Evolutionary conservation across 2,888 invertebrate species (phyloP).

Genomic region (Smittia aterrima): DNA sequence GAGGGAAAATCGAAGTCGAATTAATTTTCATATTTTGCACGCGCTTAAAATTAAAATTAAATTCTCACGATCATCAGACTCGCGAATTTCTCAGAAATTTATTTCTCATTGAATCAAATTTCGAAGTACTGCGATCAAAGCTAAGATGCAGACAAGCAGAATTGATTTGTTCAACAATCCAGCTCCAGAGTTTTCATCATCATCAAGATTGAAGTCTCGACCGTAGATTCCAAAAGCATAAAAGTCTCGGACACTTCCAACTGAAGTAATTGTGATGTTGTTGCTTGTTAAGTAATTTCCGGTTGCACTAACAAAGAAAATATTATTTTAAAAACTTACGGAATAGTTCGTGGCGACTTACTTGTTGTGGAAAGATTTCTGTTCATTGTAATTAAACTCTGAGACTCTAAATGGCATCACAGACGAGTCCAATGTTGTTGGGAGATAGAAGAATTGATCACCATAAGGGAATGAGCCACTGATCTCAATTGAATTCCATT

Average conservation of each 20-base stretch:
- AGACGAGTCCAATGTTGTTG: slow-evolving; percentile 56
- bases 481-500: not conserved
- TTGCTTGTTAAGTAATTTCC: not conserved
- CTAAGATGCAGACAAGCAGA: too few relatives aligned
- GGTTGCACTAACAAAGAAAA: not conserved
- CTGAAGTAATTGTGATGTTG: slow-evolving; percentile 40
- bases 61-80: too few relatives aligned
- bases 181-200: not conserved
- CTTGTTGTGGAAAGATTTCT: too few relatives aligned
- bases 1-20: too few relatives aligned
- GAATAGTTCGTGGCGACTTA: too few relatives aligned
- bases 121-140: too few relatives aligned
- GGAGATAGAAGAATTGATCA: slow-evolving; percentile 45
- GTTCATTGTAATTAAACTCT: slow-evolving; percentile 49
- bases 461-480: not conserved
- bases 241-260: slow-evolving; percentile 46
- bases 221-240: slow-evolving; percentile 57
- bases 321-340: slow-evolving; percentile 27
- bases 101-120: too few relatives aligned
- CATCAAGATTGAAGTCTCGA: slow-evolving; percentile 54
- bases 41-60: too few relatives aligned
- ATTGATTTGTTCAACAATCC: not conserved
- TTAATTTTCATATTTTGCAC: too few relatives aligned
- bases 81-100: too few relatives aligned
- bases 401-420: slow-evolving; percentile 56